Conservation (phyloP, 1,140 invertebrate species). For the Homalodisca vitripennis region DNA sequence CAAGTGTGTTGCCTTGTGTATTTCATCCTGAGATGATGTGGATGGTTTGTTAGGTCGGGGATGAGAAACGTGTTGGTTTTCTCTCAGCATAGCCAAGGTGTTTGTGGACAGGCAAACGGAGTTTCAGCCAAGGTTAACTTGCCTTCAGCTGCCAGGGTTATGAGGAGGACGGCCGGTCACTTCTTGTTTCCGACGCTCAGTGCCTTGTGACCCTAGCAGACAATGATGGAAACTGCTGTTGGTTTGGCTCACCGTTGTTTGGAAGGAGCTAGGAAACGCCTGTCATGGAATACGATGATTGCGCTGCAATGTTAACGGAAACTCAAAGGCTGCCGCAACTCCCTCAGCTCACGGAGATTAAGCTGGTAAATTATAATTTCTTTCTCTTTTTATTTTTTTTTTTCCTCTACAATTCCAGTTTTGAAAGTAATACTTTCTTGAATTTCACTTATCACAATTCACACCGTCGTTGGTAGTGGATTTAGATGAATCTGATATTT, state of each 20-base stretch:
- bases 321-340: background rate
- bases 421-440: too few relatives aligned
- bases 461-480: too few relatives aligned
- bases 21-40: too few relatives aligned
- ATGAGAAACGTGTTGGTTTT: constrained; percentile 17
- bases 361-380: background rate
- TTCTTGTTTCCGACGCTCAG: constrained; percentile 1
- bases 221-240: background rate
- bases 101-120: constrained; percentile 7
- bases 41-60: too few relatives aligned
- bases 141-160: background rate
- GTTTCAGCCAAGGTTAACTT: background rate
- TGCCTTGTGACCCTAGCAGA: background rate
- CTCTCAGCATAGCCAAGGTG: constrained; percentile 4
- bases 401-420: background rate
- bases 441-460: too few relatives aligned
- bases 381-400: too few relatives aligned
- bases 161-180: background rate
- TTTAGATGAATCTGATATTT: too few relatives aligned
- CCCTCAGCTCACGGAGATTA: background rate
- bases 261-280: constrained; percentile 18
- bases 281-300: constrained; percentile 20
- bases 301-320: background rate
- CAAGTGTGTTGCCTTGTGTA: background rate
- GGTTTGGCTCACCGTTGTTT: constrained; percentile 27